A percentile compares a stretch with the other conserved stretches of the same genome.
phyloP scores from a whole-genome alignment of 2,797 vertebrate genomes.

The Cuculus canorus region DNA sequence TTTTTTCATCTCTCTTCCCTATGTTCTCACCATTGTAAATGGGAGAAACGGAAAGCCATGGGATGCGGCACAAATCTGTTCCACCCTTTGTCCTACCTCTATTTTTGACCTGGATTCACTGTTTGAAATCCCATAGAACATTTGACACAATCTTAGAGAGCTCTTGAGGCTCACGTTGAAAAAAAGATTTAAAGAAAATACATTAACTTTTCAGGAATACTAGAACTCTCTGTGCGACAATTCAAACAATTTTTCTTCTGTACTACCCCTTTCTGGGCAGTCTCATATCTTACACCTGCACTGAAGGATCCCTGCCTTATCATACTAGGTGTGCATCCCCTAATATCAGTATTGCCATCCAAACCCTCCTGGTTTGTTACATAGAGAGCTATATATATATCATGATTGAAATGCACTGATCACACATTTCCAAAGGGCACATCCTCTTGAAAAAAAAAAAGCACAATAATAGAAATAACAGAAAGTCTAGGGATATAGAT shows the following conservation, averaged over 20 bases:
- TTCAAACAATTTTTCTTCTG: neutral
- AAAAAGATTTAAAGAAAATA: neutral
- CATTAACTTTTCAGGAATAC: slow-evolving; percentile 35
- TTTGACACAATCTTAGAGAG: neutral
- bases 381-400: neutral
- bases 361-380: neutral
- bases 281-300: neutral
- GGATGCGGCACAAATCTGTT: slow-evolving; percentile 16
- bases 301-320: neutral
- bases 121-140: neutral
- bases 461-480: neutral
- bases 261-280: neutral
- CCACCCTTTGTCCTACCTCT: slow-evolving; percentile 9
- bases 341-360: neutral
- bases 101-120: neutral
- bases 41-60: neutral
- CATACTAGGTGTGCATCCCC: accelerated
- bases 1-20: slow-evolving; percentile 12
- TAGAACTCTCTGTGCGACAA: neutral
- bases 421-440: neutral
- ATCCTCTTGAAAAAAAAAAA: neutral
- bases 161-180: neutral
- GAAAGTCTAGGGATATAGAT: neutral
- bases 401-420: neutral
- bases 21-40: slow-evolving; percentile 11